Conservation (phyloP, 2,113 vertebrate species). For the Alethe castanea region DNA sequence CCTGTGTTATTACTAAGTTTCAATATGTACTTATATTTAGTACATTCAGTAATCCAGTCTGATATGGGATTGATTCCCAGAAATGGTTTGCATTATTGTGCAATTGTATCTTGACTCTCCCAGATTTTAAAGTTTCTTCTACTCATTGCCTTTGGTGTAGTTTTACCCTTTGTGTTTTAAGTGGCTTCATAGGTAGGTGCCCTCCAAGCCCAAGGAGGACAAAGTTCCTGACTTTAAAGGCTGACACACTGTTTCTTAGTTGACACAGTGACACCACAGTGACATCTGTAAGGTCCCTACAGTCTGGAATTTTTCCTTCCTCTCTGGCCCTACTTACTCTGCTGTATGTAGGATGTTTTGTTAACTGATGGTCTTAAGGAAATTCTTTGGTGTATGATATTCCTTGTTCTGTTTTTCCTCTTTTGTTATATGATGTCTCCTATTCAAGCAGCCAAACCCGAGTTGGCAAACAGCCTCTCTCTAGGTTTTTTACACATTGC, state of each 20-base stretch:
- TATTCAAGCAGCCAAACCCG: conserved; percentile 19
- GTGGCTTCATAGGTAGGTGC: neutral
- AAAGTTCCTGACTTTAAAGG: neutral
- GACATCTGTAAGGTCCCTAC: neutral
- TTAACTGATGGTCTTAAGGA: neutral
- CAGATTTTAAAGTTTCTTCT: neutral
- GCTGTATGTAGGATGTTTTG: neutral
- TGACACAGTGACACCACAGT: neutral
- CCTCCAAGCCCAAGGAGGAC: neutral
- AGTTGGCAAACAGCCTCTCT: conserved; percentile 37
- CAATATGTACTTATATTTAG: neutral
- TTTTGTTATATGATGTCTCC: conserved; percentile 1
- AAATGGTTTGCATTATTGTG: neutral
- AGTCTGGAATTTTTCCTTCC: neutral
- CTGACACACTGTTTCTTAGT: neutral
- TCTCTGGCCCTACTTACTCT: neutral
- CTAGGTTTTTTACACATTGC: conserved; percentile 26
- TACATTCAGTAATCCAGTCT: neutral
- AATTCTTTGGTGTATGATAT: neutral
- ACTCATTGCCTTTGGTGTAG: neutral
- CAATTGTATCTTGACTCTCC: neutral
- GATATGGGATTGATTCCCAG: neutral
- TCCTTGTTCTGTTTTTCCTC: neutral
- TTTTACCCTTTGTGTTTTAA: neutral
- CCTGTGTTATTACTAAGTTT: neutral